A percentile compares a stretch with the other conserved stretches of the same genome.
These are phyloP conservation scores for Athene cunicularia DNA, from an alignment of 2,113 vertebrate genomes.

Conservation along the genomic window DNA sequence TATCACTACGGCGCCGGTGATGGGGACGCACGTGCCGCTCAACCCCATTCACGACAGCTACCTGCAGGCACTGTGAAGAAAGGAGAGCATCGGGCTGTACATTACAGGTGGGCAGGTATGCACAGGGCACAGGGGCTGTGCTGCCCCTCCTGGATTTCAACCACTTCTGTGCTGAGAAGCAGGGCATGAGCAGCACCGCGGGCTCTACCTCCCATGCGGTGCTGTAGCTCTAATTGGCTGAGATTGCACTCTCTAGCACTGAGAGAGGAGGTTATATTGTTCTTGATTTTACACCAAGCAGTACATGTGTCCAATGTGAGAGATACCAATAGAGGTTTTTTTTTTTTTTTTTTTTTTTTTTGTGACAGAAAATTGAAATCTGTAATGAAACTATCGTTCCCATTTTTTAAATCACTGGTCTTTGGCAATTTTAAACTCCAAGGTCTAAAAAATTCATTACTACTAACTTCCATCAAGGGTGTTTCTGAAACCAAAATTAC, in stretches of 20 bases:
- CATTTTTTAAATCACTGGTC: constrained; percentile 12
- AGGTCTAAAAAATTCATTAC: constrained; percentile 69
- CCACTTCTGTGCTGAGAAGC: not conserved
- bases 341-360: not conserved
- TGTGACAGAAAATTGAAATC: constrained; percentile 44
- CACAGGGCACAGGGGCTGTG: not conserved
- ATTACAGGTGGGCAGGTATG: rapidly evolving
- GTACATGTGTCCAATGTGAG: constrained; percentile 23
- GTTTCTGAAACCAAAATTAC: constrained; percentile 70
- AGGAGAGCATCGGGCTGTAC: rapidly evolving
- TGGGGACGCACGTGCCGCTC: rapidly evolving
- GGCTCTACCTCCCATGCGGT: rapidly evolving
- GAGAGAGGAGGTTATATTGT: not conserved
- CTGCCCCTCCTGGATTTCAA: not conserved
- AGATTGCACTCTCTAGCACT: not conserved
- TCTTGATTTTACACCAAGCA: constrained; percentile 37
- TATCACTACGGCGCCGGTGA: rapidly evolving
- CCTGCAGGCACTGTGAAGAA: not conserved
- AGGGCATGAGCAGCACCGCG: not conserved
- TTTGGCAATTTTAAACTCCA: constrained; percentile 55
- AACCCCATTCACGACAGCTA: not conserved
- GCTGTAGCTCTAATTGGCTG: not conserved
- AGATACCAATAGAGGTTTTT: not conserved
- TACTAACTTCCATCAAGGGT: constrained; percentile 60
- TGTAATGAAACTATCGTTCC: not conserved